Percentiles rank a stretch among this genome's conserved stretches.
phyloP scores from a whole-genome alignment of 2,888 invertebrate species.

The Polylopha cassiicola region DNA sequence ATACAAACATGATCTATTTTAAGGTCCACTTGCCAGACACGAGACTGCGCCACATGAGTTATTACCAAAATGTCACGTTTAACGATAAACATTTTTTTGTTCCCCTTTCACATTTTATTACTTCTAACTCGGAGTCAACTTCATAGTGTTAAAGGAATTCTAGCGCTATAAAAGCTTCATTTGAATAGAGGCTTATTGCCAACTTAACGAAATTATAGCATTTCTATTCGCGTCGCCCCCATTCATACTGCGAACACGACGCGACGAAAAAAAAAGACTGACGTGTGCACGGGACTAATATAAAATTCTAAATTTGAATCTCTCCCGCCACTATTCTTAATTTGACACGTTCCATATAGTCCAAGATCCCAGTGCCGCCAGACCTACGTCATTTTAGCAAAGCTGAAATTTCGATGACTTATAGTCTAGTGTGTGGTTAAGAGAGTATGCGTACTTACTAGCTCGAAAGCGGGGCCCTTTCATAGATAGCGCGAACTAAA shows the following conservation, averaged over 20 bases:
- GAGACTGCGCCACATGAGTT: constrained; percentile 49
- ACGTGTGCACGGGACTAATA: constrained; percentile 49
- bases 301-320: constrained; percentile 72
- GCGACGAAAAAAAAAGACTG: constrained; percentile 54
- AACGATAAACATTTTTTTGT: constrained; percentile 19
- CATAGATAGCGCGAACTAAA: no score
- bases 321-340: constrained; percentile 43
- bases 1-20: constrained; percentile 60
- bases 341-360: constrained; percentile 41
- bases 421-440: no score
- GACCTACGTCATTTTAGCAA: no score
- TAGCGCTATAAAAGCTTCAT: constrained; percentile 1
- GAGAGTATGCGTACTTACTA: no score
- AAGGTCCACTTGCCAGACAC: constrained; percentile 43
- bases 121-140: constrained; percentile 11
- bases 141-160: constrained; percentile 5
- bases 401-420: no score
- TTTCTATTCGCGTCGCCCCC: constrained; percentile 55
- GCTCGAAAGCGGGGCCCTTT: no score
- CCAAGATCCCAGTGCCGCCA: constrained; percentile 16
- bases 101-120: constrained; percentile 7
- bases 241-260: constrained; percentile 62
- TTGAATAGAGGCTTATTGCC: constrained; percentile 8
- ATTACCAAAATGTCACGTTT: constrained; percentile 43
- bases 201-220: constrained; percentile 21